These are phyloP conservation scores for Tachina fera DNA, from an alignment of 2,888 invertebrate genomes.

Conservation along the genomic window DNA sequence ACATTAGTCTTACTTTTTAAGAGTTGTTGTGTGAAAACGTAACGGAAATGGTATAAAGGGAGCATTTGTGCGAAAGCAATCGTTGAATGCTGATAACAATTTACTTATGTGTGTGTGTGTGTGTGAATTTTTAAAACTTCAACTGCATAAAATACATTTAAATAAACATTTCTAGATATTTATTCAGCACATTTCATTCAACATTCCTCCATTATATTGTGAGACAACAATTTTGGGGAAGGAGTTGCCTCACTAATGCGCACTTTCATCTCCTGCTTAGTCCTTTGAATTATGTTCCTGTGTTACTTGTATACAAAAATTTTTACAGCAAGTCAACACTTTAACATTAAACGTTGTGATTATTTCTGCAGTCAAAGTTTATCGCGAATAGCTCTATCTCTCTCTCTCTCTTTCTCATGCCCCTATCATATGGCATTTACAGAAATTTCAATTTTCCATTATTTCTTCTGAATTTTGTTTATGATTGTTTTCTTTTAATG, in stretches of 20 bases:
- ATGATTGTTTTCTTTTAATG: neutral
- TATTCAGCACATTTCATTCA: conserved; percentile 7
- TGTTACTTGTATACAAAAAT: conserved; percentile 49
- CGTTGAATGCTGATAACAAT: conserved; percentile 65
- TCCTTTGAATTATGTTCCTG: conserved; percentile 56
- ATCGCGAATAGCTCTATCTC: neutral
- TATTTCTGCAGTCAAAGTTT: conserved; percentile 30
- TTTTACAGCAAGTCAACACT: conserved; percentile 53
- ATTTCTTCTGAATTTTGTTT: conserved; percentile 12
- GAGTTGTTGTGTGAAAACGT: conserved; percentile 53
- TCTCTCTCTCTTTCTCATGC: too few species aligned
- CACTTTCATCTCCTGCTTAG: conserved; percentile 59
- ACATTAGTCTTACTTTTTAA: conserved; percentile 65
- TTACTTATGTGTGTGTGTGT: conserved; percentile 18
- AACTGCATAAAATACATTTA: conserved; percentile 15
- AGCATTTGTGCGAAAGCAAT: conserved; percentile 67
- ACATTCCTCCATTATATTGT: conserved; percentile 3
- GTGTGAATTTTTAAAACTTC: conserved; percentile 25
- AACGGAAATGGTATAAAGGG: conserved; percentile 68
- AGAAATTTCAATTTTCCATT: conserved; percentile 22
- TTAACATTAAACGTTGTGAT: conserved; percentile 56
- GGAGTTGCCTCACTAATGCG: conserved; percentile 44
- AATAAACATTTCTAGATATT: neutral
- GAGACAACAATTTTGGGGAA: conserved; percentile 5
- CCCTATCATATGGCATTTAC: conserved; percentile 2